Conservation (phyloP, 2,797 vertebrate genomes). For the Eulemur mongoz region DNA sequence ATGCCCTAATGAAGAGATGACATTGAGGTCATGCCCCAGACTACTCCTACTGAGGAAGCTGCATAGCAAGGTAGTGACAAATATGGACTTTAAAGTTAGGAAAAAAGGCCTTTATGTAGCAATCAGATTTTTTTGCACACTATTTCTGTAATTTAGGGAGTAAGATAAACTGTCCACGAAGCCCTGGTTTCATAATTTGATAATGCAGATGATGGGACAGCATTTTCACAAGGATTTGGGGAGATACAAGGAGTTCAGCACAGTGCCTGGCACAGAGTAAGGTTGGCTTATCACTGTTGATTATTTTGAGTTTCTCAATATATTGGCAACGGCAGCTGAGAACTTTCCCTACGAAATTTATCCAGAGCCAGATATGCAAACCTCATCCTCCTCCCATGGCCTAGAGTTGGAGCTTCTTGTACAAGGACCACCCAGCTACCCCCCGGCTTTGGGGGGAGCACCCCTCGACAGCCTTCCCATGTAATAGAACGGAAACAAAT, state of each 20-base stretch:
- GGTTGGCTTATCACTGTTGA: neutral
- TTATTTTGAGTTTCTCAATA: neutral
- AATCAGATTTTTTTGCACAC: neutral
- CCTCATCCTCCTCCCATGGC: neutral
- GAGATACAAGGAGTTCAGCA: neutral
- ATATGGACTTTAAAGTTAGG: neutral
- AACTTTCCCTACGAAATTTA: neutral
- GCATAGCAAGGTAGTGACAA: neutral
- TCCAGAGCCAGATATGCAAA: neutral
- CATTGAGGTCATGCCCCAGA: fast-evolving
- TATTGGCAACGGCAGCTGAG: neutral
- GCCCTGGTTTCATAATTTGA: neutral
- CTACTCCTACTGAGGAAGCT: neutral
- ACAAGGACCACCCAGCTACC: too few relatives aligned
- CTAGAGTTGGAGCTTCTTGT: neutral
- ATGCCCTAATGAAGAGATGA: neutral
- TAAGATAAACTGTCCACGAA: neutral
- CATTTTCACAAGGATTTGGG: neutral
- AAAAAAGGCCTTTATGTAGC: neutral
- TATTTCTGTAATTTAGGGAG: neutral
- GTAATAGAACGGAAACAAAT: neutral
- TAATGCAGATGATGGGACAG: neutral
- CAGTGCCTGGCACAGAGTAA: neutral
- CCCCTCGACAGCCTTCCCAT: neutral
- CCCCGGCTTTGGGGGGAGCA: neutral